Conservation (phyloP, 2,113 vertebrate species). For the Ochotona princeps region DNA sequence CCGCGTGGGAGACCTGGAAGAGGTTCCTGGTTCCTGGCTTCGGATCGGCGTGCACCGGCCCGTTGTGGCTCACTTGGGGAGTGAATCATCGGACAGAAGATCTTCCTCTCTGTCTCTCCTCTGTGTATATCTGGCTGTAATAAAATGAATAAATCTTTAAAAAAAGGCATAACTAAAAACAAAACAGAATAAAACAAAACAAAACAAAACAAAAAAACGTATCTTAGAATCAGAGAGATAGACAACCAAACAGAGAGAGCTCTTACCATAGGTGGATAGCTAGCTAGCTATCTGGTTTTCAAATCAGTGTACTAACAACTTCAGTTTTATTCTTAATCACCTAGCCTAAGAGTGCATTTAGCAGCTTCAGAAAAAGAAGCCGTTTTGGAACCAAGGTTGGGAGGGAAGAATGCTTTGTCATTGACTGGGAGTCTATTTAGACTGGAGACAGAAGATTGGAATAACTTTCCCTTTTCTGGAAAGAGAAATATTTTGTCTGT, state of each 20-base stretch:
- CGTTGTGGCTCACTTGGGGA: no score
- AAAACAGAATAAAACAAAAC: no score
- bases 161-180: no score
- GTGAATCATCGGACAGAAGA: no score
- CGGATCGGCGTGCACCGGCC: no score
- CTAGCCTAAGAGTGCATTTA: background rate
- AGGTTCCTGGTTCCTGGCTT: no score
- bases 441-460: background rate
- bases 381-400: background rate
- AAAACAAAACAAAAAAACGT: background rate
- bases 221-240: no score
- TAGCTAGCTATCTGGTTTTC: background rate
- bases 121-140: no score
- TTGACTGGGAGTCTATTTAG: background rate
- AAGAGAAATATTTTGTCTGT: conserved; percentile 19
- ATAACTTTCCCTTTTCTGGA: background rate
- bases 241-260: background rate
- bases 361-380: background rate
- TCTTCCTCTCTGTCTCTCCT: no score
- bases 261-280: background rate
- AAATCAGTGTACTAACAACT: background rate
- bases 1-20: no score
- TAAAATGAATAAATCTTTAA: no score
- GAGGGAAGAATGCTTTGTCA: background rate
- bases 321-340: background rate